Conservation (phyloP, 2,797 vertebrate species). For the Cossypha polioptera region DNA sequence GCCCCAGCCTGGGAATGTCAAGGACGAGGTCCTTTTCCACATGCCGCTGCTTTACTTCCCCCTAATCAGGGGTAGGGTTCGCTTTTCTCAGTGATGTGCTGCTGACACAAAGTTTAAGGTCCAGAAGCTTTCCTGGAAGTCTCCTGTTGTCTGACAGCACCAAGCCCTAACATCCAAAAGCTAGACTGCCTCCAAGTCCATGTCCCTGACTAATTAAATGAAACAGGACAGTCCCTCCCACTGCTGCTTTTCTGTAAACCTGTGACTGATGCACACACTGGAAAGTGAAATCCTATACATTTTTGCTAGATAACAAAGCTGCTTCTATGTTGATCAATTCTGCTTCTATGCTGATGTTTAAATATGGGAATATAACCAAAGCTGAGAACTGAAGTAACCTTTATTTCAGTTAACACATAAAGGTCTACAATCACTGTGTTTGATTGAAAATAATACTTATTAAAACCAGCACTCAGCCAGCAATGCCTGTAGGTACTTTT, state of each 20-base stretch:
- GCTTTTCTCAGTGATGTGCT: background rate
- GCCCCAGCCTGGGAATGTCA: rapidly evolving
- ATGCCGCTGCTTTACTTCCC: rapidly evolving
- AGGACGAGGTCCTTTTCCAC: rapidly evolving
- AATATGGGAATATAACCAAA: background rate
- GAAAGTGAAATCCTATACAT: background rate
- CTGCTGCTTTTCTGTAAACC: background rate
- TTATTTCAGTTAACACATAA: background rate
- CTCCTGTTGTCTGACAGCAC: background rate
- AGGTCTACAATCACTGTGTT: background rate
- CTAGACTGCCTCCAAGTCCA: background rate
- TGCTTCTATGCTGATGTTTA: background rate
- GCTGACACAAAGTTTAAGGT: background rate
- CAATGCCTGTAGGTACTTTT: background rate
- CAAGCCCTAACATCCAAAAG: background rate
- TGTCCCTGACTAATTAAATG: background rate
- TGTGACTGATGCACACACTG: rapidly evolving
- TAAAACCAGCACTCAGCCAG: background rate
- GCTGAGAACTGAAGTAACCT: background rate
- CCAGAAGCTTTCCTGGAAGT: background rate
- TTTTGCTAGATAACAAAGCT: background rate
- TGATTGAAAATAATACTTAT: background rate
- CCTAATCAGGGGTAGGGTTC: rapidly evolving
- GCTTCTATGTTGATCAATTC: background rate
- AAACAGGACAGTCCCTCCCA: background rate